phyloP scores from a whole-genome alignment of 2,113 vertebrate genomes.

The Pachyramphus minor region DNA sequence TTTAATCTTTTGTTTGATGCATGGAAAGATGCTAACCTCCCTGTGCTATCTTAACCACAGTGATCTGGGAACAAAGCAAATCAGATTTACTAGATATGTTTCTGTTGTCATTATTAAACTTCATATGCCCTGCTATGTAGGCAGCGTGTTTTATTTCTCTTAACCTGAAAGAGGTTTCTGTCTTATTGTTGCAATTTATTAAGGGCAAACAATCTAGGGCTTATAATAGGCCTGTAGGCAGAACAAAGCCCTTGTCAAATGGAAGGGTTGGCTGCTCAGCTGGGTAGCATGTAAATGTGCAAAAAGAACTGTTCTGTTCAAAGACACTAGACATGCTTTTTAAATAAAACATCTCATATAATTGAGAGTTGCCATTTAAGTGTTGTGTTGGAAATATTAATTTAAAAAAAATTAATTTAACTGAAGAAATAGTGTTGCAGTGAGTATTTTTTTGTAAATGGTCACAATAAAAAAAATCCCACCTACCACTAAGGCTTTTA shows the following conservation, averaged over 20 bases:
- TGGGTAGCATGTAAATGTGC: slow-evolving; percentile 65
- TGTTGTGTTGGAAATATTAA: slow-evolving; percentile 25
- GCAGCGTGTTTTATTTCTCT: slow-evolving; percentile 29
- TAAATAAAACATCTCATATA: slow-evolving; percentile 66
- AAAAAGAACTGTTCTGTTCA: slow-evolving; percentile 54
- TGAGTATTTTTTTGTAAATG: background rate
- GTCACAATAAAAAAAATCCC: background rate
- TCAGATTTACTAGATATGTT: slow-evolving; percentile 47
- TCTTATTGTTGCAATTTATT: slow-evolving; percentile 67
- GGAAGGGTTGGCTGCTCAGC: slow-evolving; percentile 61
- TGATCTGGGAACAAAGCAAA: slow-evolving; percentile 39
- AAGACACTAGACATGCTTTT: slow-evolving; percentile 61
- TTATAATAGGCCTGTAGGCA: slow-evolving; percentile 62
- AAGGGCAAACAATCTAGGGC: slow-evolving; percentile 59
- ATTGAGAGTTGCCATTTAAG: slow-evolving; percentile 62
- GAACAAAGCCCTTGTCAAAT: slow-evolving; percentile 70
- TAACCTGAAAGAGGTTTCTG: slow-evolving; percentile 64
- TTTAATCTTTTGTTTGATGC: slow-evolving; percentile 7
- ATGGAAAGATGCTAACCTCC: slow-evolving; percentile 38
- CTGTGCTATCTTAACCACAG: slow-evolving; percentile 10
- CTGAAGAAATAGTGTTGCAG: background rate
- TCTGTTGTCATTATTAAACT: slow-evolving; percentile 48
- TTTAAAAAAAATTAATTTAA: slow-evolving; percentile 44
- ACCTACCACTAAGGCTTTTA: background rate
- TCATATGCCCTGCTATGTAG: slow-evolving; percentile 38